These are phyloP conservation scores for Anniella stebbinsi DNA, from an alignment of 2,797 vertebrate genomes.

Conservation along the genomic window DNA sequence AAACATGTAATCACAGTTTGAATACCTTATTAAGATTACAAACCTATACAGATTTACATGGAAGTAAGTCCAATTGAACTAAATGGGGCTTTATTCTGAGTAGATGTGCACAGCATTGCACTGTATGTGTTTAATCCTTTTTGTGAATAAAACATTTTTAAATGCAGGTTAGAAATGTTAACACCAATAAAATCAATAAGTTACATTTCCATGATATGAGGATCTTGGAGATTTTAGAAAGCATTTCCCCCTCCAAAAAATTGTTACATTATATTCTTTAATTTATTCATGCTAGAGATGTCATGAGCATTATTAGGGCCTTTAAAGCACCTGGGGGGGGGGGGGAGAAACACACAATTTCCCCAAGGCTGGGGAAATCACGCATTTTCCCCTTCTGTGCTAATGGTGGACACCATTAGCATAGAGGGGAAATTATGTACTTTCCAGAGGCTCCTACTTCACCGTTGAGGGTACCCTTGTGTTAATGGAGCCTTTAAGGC, in stretches of 20 bases:
- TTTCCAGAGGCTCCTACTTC: too few species aligned
- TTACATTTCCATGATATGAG: background rate
- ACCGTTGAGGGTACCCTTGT: too few species aligned
- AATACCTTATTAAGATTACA: background rate
- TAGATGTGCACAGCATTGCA: background rate
- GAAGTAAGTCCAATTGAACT: background rate
- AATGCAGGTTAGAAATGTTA: background rate
- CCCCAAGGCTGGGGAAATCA: too few species aligned
- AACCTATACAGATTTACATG: background rate
- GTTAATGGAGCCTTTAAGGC: too few species aligned
- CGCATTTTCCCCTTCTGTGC: too few species aligned
- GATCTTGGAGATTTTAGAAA: background rate
- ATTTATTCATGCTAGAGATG: background rate
- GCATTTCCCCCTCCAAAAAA: background rate
- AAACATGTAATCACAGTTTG: background rate
- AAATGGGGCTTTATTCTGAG: background rate
- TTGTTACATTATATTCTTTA: background rate
- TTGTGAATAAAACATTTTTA: background rate
- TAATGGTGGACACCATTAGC: too few species aligned
- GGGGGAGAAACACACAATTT: too few species aligned
- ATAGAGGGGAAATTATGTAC: too few species aligned
- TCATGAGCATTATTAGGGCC: too few species aligned
- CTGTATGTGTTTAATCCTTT: background rate
- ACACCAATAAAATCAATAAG: background rate
- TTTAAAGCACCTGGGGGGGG: too few species aligned